Evolutionary conservation across 2,113 vertebrate genomes (phyloP).

Genomic region (Pangasianodon gigas): DNA sequence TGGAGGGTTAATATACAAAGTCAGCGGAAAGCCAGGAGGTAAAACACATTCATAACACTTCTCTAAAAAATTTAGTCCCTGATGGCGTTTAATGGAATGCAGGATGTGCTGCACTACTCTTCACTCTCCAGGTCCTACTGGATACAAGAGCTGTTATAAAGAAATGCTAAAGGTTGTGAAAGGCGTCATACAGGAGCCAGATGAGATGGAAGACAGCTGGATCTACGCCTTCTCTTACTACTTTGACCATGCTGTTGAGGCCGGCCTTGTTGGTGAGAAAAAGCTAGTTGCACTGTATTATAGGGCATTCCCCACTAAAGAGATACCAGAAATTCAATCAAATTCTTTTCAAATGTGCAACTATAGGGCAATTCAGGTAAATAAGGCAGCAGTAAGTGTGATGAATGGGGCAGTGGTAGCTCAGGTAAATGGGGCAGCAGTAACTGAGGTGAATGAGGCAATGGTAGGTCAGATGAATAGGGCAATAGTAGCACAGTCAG

Average conservation of each 20-base stretch:
- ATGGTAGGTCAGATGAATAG: neutral
- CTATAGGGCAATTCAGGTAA: neutral
- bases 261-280: slow-evolving; percentile 85
- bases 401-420: neutral
- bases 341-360: neutral
- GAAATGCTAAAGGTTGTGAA: slow-evolving; percentile 85
- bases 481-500: neutral
- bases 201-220: slow-evolving; percentile 74
- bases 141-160: slow-evolving; percentile 85
- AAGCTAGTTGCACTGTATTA: neutral
- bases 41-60: slow-evolving; percentile 69
- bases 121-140: slow-evolving; percentile 74
- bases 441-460: neutral
- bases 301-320: neutral
- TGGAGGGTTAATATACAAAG: slow-evolving; percentile 83
- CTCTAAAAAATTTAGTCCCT: neutral
- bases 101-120: neutral
- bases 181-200: slow-evolving; percentile 85
- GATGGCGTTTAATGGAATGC: neutral
- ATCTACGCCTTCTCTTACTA: slow-evolving; percentile 99
- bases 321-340: neutral
- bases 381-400: neutral
- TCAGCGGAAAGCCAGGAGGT: slow-evolving; percentile 87
- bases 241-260: slow-evolving; percentile 90
- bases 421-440: neutral